Evolutionary conservation across 2,888 invertebrate genomes (phyloP).

Genomic region (Eutolmus rufibarbis): DNA sequence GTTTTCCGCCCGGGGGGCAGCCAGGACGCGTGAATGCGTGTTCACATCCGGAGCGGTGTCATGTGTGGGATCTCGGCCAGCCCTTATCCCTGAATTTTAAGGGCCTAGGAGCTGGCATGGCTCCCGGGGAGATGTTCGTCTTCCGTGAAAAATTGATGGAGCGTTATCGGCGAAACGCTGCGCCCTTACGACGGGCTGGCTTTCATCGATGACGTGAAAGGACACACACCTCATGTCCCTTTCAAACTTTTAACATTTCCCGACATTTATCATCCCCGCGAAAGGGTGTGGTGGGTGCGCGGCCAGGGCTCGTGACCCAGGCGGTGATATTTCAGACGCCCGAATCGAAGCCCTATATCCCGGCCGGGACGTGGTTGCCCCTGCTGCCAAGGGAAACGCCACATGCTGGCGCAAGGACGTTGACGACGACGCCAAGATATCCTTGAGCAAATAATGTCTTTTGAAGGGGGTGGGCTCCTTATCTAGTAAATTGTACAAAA

Average conservation of each 20-base stretch:
- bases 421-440: neutral
- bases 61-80: neutral
- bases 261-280: conserved; percentile 31
- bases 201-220: conserved; percentile 38
- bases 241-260: conserved; percentile 37
- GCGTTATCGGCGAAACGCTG: conserved; percentile 19
- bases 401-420: conserved; percentile 28
- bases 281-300: neutral
- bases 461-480: neutral
- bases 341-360: conserved; percentile 1
- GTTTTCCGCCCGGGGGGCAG: conserved; percentile 34
- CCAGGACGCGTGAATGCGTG: conserved; percentile 39
- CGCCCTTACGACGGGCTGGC: neutral
- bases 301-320: conserved; percentile 2
- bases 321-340: conserved; percentile 15
- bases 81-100: neutral
- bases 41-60: conserved; percentile 36
- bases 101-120: neutral
- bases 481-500: neutral
- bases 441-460: neutral
- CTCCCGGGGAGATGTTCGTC: conserved; percentile 17
- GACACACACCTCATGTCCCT: conserved; percentile 36
- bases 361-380: neutral
- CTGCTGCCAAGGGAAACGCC: neutral
- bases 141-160: conserved; percentile 38